Evolutionary conservation across 64 coral and sea anemone species (phyloP), one percentile per base, ranked within the genome.

Genomic region (Acropora tenuis): DNA sequence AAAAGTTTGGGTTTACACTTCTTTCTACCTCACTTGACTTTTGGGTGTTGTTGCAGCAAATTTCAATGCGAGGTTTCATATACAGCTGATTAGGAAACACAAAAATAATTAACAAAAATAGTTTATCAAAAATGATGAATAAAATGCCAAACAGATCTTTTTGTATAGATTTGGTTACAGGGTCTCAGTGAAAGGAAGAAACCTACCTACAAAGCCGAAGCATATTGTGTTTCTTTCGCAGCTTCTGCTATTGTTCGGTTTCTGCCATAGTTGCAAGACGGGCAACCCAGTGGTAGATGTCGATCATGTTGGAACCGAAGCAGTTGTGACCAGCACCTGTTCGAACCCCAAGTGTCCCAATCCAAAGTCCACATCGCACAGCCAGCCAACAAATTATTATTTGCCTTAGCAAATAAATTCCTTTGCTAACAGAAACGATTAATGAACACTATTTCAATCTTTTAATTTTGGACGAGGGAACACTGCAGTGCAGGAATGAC

Each of bases 181-280:
- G 77, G 77, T 79, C 48, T 79, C 77, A 79, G 47, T 90, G 78
- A 81, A 72, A 19, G 78, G 61, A 9, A 80, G 4, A 81, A 61
- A 81, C 17, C 44, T 90, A 6, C 78, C 48, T 40, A 90, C 77
- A 73, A 65, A 90, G 67, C 60, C 78, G 30, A 90, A 90, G 68
- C 76, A 69, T 81, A 79, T 89, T 67, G 88, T 90, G 7, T 90
- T 90, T 55, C 16, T 90, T 47, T 79, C 43, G 4, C 88, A 89
- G 43, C 41, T 89, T n/a, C 74, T 79, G 41, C 17, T 75, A 43
- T 45, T 89, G 12, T 89, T 89, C 71, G 40, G 53, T 8, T 79
- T 89, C 88, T 89, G 88, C 60, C 88, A 48, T 50, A 44, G 16
- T 2, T 90, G 88, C 16, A 88, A 90, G 47, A 59, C 88, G 47